A percentile compares a stretch with the other conserved stretches of the same genome.
These are phyloP conservation scores for Euura saliciscinereae DNA, from an alignment of 1,140 invertebrate genomes.

Conservation along the genomic window DNA sequence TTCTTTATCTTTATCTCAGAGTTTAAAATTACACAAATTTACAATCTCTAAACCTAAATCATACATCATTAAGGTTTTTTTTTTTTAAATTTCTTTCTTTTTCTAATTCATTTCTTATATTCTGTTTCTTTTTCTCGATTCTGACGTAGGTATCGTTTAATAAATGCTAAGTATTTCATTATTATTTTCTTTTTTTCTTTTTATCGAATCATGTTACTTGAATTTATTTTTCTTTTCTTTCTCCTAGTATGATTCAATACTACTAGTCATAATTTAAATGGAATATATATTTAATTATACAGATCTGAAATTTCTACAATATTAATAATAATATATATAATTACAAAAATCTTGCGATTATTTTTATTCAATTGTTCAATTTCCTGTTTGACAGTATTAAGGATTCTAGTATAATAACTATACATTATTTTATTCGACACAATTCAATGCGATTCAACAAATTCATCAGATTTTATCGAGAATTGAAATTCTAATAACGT, in stretches of 20 bases:
- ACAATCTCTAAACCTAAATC: conserved; percentile 25
- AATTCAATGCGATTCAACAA: too few relatives aligned
- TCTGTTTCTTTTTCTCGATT: too few relatives aligned
- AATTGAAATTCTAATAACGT: neutral
- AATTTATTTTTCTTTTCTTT: neutral
- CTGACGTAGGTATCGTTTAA: neutral
- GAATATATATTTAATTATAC: neutral
- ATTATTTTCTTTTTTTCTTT: neutral
- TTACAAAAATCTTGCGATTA: neutral
- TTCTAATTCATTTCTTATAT: neutral
- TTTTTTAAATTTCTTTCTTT: conserved; percentile 5
- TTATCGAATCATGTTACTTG: neutral
- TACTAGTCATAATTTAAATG: neutral
- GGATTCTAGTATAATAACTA: too few relatives aligned
- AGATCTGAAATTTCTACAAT: neutral
- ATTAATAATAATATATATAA: neutral
- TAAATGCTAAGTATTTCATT: neutral
- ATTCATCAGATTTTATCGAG: neutral
- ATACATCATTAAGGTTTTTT: neutral
- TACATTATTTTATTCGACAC: too few relatives aligned
- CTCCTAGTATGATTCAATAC: neutral
- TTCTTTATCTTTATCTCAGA: conserved; percentile 11
- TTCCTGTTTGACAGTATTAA: too few relatives aligned
- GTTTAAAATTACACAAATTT: conserved; percentile 42
- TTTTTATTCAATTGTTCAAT: too few relatives aligned